Percentiles rank a stretch among this genome's conserved stretches.
Evolutionary conservation across 2,888 invertebrate species (phyloP).

Genomic region (Morpho deidamia): DNA sequence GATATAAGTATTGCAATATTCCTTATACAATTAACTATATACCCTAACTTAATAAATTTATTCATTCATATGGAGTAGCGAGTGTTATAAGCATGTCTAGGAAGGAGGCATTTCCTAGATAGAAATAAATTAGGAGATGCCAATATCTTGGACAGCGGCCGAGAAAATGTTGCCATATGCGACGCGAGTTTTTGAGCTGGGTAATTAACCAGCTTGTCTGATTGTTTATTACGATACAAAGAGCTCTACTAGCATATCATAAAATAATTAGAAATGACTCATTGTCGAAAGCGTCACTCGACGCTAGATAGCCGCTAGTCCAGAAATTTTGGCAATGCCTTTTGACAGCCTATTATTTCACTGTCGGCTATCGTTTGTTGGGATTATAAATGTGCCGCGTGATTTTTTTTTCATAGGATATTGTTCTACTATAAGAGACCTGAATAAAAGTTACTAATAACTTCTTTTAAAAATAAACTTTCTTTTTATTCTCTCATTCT

Average conservation of each 20-base stretch:
- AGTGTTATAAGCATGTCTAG: too few species aligned
- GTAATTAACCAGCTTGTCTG: neutral
- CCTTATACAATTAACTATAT: too few species aligned
- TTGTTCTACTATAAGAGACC: neutral
- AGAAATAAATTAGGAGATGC: conserved; percentile 41
- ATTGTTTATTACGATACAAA: conserved; percentile 20
- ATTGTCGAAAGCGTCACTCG: conserved; percentile 60
- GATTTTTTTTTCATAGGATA: conserved; percentile 30
- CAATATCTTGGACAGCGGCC: conserved; percentile 53
- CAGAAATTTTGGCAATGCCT: conserved; percentile 65
- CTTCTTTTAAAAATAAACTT: neutral
- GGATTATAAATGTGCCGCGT: conserved; percentile 56
- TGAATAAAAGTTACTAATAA: neutral
- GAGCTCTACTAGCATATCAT: conserved; percentile 39
- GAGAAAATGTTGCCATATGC: conserved; percentile 42
- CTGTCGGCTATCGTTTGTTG: conserved; percentile 64
- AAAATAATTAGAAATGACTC: conserved; percentile 73
- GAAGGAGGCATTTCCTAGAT: neutral
- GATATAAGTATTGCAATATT: too few species aligned
- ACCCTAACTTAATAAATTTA: too few species aligned
- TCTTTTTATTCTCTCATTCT: too few species aligned
- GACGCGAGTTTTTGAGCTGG: conserved; percentile 18
- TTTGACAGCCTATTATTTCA: conserved; percentile 72
- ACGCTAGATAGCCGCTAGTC: conserved; percentile 45
- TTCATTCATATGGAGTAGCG: too few species aligned